phyloP scores from a whole-genome alignment of 2,113 vertebrate genomes.

The Solea senegalensis region DNA sequence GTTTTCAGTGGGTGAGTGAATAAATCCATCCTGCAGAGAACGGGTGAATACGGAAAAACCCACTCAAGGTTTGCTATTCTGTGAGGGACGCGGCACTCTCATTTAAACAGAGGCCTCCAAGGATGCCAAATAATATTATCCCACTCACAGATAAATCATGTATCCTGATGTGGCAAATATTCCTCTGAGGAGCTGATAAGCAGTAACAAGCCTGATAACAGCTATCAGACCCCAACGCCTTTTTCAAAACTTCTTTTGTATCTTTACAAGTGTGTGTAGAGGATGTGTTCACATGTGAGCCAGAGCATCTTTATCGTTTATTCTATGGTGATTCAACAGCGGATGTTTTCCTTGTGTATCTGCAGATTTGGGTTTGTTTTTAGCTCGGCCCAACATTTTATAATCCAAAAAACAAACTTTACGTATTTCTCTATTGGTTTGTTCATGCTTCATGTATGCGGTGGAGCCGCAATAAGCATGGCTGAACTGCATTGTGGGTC shows the following conservation, averaged over 20 bases:
- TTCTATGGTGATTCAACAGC: background rate
- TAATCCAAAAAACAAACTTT: no score
- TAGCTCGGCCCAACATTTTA: no score
- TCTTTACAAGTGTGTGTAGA: no score
- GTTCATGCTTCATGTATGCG: no score
- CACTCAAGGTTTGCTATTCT: slow-evolving; percentile 27
- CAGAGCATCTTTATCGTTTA: no score
- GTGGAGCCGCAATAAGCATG: no score
- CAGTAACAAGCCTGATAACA: slow-evolving; percentile 56
- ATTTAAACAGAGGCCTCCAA: slow-evolving; percentile 44
- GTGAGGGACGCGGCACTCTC: slow-evolving; percentile 24
- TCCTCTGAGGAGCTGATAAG: slow-evolving; percentile 51
- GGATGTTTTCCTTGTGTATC: background rate
- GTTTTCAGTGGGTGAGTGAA: slow-evolving; percentile 12
- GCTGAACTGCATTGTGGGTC: no score
- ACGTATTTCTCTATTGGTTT: no score
- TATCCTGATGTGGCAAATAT: slow-evolving; percentile 49
- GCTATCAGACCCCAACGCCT: slow-evolving; percentile 25
- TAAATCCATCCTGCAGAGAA: slow-evolving; percentile 21
- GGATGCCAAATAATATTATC: slow-evolving; percentile 43
- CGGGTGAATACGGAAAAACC: slow-evolving; percentile 8
- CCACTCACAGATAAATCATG: slow-evolving; percentile 57
- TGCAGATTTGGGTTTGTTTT: no score
- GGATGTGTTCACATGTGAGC: no score
- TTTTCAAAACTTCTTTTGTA: no score